These are phyloP conservation scores for Agapornis canus DNA, from an alignment of 2,797 vertebrate species.

Conservation along the genomic window DNA sequence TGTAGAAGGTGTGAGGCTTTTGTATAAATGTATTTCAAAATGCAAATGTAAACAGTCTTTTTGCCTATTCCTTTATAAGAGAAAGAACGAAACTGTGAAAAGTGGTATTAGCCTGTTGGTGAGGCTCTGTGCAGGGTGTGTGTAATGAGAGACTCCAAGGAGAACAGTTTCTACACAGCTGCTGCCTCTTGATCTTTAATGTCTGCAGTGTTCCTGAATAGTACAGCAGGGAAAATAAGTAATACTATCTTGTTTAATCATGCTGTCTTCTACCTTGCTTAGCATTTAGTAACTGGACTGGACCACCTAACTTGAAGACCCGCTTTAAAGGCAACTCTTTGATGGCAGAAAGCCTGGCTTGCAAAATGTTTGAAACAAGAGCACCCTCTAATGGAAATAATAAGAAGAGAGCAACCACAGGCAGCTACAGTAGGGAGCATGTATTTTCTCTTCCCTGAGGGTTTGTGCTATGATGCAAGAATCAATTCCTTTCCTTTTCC, in stretches of 20 bases:
- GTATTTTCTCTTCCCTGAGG: neutral
- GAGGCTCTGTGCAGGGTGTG: slow-evolving; percentile 41
- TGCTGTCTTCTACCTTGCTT: slow-evolving; percentile 69
- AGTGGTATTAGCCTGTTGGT: neutral
- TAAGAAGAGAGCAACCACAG: neutral
- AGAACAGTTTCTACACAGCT: slow-evolving; percentile 42
- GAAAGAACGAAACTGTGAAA: neutral
- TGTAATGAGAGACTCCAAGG: slow-evolving; percentile 52
- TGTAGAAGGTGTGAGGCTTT: neutral
- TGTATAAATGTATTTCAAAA: neutral
- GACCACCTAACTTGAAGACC: slow-evolving; percentile 78
- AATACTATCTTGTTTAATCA: slow-evolving; percentile 73
- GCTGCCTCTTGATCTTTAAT: slow-evolving; percentile 67
- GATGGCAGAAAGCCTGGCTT: neutral
- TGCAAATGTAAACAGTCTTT: neutral
- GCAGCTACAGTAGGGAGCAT: neutral
- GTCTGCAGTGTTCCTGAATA: slow-evolving; percentile 36
- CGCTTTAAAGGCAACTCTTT: slow-evolving; percentile 56
- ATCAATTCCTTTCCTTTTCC: neutral
- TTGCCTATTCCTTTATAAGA: neutral
- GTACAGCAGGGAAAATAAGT: slow-evolving; percentile 67
- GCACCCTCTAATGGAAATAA: slow-evolving; percentile 69
- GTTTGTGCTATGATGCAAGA: neutral
- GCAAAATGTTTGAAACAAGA: slow-evolving; percentile 66
- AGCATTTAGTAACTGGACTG: slow-evolving; percentile 41